phyloP scores from a whole-genome alignment of 2,888 invertebrate species.

The Hirtodrosophila duncani region DNA sequence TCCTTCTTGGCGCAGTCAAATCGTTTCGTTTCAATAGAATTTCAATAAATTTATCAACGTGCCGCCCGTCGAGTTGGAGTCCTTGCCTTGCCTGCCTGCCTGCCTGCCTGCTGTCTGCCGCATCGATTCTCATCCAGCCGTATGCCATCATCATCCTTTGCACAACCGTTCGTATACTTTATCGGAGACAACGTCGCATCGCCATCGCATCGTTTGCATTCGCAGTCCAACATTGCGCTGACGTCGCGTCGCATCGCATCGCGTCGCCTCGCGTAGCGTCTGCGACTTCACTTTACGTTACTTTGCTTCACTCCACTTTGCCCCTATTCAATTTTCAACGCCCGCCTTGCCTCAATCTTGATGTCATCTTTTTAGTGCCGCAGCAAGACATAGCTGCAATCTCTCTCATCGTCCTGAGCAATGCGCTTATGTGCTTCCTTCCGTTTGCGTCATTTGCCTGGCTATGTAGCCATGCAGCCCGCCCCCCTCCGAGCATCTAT shows the following conservation, averaged over 20 bases:
- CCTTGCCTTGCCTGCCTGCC: background rate
- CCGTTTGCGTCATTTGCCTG: constrained; percentile 35
- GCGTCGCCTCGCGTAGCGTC: constrained; percentile 20
- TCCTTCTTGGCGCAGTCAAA: constrained; percentile 54
- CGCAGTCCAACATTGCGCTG: too few species aligned
- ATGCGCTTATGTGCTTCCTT: constrained; percentile 70
- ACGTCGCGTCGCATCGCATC: constrained; percentile 27
- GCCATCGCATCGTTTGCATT: constrained; percentile 24
- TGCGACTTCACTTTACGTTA: constrained; percentile 30
- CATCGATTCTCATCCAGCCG: constrained; percentile 21
- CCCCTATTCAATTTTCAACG: constrained; percentile 67
- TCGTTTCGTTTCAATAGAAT: constrained; percentile 73
- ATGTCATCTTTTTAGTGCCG: constrained; percentile 68
- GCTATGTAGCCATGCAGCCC: background rate
- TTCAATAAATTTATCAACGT: constrained; percentile 71
- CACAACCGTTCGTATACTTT: constrained; percentile 42
- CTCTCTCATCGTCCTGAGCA: constrained; percentile 32
- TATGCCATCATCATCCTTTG: constrained; percentile 43
- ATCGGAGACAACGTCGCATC: constrained; percentile 32
- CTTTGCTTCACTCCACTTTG: constrained; percentile 35
- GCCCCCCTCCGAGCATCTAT: constrained; percentile 1
- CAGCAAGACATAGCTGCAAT: too few species aligned
- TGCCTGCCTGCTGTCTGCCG: background rate
- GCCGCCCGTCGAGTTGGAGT: constrained; percentile 32
- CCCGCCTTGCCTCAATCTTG: constrained; percentile 54